Evolutionary conservation across 2,797 vertebrate species (phyloP), one percentile per base, ranked within the genome.

Genomic region (Crocodylus rhombifer): DNA sequence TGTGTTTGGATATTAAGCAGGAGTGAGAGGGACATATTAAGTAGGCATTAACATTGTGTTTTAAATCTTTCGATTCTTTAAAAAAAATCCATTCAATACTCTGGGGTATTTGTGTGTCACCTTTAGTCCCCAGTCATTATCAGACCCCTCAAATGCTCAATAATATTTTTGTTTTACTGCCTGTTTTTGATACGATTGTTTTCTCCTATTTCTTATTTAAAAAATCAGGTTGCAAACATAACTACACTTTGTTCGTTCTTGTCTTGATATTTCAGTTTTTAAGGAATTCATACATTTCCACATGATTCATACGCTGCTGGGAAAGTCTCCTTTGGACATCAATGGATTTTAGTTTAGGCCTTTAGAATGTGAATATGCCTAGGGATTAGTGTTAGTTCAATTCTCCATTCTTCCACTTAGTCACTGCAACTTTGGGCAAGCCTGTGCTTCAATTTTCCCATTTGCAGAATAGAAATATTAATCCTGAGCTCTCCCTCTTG

Each of bases 181-280:
- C 64, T 8, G 10, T 13, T 5, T 84, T 74, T 89, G 80, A 88
- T 0, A 1, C 0, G 30, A 65, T 91, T 75, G 21, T 36, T 91
- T 82, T 93, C 84, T 65, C 77, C 84, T 89, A 69, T 91, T 95
- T 91, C 85, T 90, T 76, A 85, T 80, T 36, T 5, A 36, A 36
- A 96, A 90, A 69, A 93, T 51, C 30, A 93, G 81, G 56, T 75
- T 86, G 91, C 88, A 89, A 84, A 71, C 93, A 60, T 71, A 92
- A 58, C 58, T 93, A 89, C 89, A 64, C 73, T 93, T 93, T 80
- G 64, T 64, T 33, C 81, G 82, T 86, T 95, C 87, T 86, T 91
- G 80, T 42, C 16, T 62, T 8, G 5, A 12, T 78, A 21, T 2
- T 86, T 84, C 23, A 76, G 73, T 51, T 4, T 11, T 71, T 62